Conservation (phyloP, 1,140 invertebrate species). For the Micrasema longulum region DNA sequence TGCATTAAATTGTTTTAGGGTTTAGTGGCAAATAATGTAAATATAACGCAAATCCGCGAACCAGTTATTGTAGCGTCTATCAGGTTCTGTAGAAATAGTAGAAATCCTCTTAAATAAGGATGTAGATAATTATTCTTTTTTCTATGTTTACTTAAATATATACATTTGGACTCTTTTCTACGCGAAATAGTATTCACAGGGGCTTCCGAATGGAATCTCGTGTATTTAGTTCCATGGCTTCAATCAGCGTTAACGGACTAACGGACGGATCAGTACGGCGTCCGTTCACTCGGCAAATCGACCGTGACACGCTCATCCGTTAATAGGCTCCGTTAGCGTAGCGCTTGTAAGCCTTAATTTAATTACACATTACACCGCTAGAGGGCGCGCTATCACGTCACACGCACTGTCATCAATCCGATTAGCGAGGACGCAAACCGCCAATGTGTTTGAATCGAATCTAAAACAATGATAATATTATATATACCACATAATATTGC, state of each 20-base stretch:
- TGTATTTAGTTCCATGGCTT: slow-evolving; percentile 9
- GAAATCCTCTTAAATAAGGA: not conserved
- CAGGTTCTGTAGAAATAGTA: no score
- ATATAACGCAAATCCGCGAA: no score
- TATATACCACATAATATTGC: no score
- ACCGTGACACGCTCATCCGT: slow-evolving; percentile 24
- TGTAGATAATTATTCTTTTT: no score
- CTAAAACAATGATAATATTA: no score
- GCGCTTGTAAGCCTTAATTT: slow-evolving; percentile 21
- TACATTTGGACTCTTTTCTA: not conserved
- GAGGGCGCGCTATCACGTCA: slow-evolving; percentile 21
- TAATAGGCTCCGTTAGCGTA: slow-evolving; percentile 8
- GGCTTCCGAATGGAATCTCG: not conserved
- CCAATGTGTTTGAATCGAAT: slow-evolving; percentile 19
- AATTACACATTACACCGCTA: slow-evolving; percentile 11
- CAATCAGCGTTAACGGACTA: slow-evolving; percentile 25
- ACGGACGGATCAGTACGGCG: slow-evolving; percentile 4
- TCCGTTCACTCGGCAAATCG: slow-evolving; percentile 31
- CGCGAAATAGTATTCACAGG: not conserved
- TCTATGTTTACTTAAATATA: no score
- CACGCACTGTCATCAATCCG: slow-evolving; percentile 36
- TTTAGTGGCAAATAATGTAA: no score
- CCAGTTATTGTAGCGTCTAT: no score
- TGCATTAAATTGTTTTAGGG: no score
- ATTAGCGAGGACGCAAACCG: slow-evolving; percentile 33